These are phyloP conservation scores for Alexandromys fortis DNA, from an alignment of 2,113 vertebrate genomes.

Conservation along the genomic window DNA sequence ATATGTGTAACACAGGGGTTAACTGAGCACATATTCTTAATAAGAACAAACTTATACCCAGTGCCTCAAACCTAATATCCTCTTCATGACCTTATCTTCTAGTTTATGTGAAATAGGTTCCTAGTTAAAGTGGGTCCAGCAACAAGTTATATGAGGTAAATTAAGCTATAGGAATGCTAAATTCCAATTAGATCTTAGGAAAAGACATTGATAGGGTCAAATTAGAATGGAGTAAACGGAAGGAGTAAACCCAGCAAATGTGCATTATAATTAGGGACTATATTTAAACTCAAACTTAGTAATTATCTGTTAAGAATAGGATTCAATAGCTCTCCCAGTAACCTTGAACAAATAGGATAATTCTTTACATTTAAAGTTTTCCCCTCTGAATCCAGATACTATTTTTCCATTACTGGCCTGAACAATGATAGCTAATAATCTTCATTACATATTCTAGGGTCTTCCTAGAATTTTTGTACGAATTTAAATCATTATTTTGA, in stretches of 20 bases:
- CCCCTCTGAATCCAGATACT: neutral
- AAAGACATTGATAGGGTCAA: neutral
- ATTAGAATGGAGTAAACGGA: slow-evolving; percentile 61
- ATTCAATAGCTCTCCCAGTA: slow-evolving; percentile 31
- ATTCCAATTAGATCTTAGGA: slow-evolving; percentile 62
- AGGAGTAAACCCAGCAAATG: slow-evolving; percentile 54
- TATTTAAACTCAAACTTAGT: slow-evolving; percentile 67
- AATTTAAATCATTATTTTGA: neutral
- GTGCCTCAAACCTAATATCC: neutral
- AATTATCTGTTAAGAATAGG: slow-evolving; percentile 69
- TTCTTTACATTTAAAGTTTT: slow-evolving; percentile 54
- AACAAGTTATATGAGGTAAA: neutral
- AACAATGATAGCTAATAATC: neutral
- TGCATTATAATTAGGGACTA: slow-evolving; percentile 58
- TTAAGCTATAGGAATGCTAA: slow-evolving; percentile 37
- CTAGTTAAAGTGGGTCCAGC: neutral
- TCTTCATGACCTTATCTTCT: neutral
- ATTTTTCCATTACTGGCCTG: neutral
- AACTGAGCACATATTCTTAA: neutral
- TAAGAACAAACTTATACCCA: neutral
- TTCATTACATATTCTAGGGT: neutral
- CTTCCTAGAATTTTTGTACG: neutral
- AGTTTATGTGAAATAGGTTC: neutral
- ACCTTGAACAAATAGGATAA: slow-evolving; percentile 54
- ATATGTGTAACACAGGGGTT: neutral